Evolutionary conservation across 2,113 vertebrate genomes (phyloP), one percentile per base, ranked within the genome.

Genomic region (Xiphorhynchus elegans): DNA sequence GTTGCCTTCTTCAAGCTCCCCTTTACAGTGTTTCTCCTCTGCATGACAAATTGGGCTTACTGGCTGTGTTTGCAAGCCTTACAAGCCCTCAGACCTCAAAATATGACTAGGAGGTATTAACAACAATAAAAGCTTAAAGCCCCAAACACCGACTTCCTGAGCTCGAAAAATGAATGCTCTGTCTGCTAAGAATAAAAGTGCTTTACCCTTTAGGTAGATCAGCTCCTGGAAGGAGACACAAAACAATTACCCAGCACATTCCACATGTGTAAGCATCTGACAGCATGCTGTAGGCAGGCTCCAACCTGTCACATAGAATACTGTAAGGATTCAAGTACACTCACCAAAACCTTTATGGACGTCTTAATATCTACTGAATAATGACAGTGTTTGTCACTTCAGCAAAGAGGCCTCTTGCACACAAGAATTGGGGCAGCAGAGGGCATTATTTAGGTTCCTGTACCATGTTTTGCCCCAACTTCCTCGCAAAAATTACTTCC

Each of bases 181-280:
- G 26, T 55, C 53, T 91, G n/a, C 59, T 80, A 35, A 59, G 63
- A 94, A 26, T 46, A 83, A 90, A 91, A 90, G 67, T 0, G 0
- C 33, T 70, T 94, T 86, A 86, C 44, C 68, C 76, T 80, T 95
- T 91, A 80, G 68, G 78, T 88, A 80, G 39, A 87, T 74, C 75
- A 39, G 10, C 63, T 62, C 50, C 8, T 19, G 33, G 60, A 95
- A 79, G 39, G 60, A 95, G 67, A 74, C 68, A 75, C 1, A 0
- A 66, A 91, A 64, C 63, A 84, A 79, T 92, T 95, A 95, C 29
- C 39, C 79, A 72, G 68, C 0, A 0, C 0, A 3, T 95, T 97
- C 76, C 85, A 90, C 39, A n/a, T 40, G 47, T 67, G 44, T 72
- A 64, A 94, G 80, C 84, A 68, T 49, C 89, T 93, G 96, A 94